These are phyloP conservation scores for Platygyra sinensis DNA, from an alignment of 64 coral and sea anemone species.

Conservation along the genomic window DNA sequence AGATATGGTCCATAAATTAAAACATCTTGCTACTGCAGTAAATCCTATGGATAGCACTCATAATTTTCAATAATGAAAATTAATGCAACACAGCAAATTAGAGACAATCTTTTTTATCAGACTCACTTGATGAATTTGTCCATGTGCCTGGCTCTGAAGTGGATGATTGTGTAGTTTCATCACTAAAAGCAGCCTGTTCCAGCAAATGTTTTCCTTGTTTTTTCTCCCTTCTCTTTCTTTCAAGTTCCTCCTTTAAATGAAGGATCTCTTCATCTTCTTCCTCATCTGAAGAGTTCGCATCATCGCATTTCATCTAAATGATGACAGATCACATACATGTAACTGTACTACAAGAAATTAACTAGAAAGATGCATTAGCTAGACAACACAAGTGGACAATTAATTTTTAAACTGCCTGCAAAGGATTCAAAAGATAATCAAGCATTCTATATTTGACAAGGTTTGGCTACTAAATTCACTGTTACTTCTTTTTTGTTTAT, in stretches of 20 bases:
- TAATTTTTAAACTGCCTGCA: too few species aligned
- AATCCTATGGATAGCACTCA: background rate
- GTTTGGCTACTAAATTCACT: too few species aligned
- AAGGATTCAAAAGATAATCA: too few species aligned
- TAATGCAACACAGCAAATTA: too few species aligned
- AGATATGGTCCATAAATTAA: too few species aligned
- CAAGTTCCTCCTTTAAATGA: slow-evolving; percentile 77
- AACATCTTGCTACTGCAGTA: too few species aligned
- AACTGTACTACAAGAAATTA: too few species aligned
- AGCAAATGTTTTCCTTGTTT: slow-evolving; percentile 60
- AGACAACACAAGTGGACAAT: too few species aligned
- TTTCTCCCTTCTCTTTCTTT: slow-evolving; percentile 74
- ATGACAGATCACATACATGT: background rate
- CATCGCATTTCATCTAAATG: slow-evolving; percentile 94
- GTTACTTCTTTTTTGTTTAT: too few species aligned
- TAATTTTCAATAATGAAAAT: background rate
- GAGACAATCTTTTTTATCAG: background rate
- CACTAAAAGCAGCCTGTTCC: slow-evolving; percentile 78
- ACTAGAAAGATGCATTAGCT: too few species aligned
- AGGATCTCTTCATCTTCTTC: slow-evolving; percentile 95
- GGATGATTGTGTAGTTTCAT: slow-evolving; percentile 52
- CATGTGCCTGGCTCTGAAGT: slow-evolving; percentile 49
- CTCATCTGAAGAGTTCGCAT: slow-evolving; percentile 61
- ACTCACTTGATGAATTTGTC: slow-evolving; percentile 68
- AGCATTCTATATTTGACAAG: too few species aligned